Conservation (phyloP, 53 echinoderm and acorn worm species). For the Actinopyga echinites region DNA sequence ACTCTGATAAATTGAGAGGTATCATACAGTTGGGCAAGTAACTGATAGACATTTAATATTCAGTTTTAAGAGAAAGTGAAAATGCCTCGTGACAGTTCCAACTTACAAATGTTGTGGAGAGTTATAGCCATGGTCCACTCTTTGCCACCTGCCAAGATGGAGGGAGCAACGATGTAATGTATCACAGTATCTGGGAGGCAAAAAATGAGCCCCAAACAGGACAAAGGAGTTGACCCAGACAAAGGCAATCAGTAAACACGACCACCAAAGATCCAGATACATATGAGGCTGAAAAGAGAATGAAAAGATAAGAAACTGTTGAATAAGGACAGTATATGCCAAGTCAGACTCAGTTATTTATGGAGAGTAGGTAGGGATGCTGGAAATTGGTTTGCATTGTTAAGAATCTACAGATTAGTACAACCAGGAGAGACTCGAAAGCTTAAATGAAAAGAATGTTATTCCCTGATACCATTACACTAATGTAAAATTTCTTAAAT, state of each 20-base stretch:
- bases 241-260: slow-evolving; percentile 94
- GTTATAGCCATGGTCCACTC: slow-evolving; percentile 97
- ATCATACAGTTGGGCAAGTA: too few species aligned
- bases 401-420: too few species aligned
- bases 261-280: slow-evolving; percentile 95
- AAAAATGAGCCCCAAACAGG: slow-evolving; percentile 93
- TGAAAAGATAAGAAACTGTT: neutral
- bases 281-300: slow-evolving; percentile 24
- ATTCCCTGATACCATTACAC: too few species aligned
- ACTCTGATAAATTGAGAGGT: too few species aligned
- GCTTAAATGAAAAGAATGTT: too few species aligned
- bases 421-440: too few species aligned
- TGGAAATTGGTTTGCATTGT: too few species aligned
- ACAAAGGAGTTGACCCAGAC: slow-evolving; percentile 99
- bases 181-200: slow-evolving; percentile 95
- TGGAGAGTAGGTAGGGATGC: too few species aligned
- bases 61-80: too few species aligned
- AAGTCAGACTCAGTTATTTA: too few species aligned
- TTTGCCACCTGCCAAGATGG: slow-evolving; percentile 96
- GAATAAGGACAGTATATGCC: neutral
- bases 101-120: slow-evolving; percentile 99
- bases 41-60: too few species aligned
- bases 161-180: slow-evolving; percentile 89
- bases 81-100: neutral
- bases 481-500: too few species aligned